These are phyloP conservation scores for Heliconius melpomene DNA, from an alignment of 1,140 invertebrate species.

Conservation along the genomic window DNA sequence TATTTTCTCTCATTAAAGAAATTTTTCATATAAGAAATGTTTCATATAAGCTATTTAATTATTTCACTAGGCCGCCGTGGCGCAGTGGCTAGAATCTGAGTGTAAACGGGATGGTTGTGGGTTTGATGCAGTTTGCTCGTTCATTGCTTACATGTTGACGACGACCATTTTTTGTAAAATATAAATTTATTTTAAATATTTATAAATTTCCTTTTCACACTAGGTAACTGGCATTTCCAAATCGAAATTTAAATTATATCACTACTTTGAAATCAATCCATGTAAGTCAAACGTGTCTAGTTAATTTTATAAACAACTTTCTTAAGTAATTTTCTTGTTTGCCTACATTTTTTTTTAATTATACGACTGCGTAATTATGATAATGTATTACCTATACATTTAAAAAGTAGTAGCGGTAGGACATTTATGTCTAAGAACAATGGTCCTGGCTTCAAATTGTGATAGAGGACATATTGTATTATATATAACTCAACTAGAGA, in stretches of 20 bases:
- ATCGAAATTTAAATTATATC: neutral
- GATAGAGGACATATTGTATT: too few species aligned
- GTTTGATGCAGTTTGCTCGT: neutral
- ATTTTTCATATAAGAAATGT: neutral
- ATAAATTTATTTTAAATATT: neutral
- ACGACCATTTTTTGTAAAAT: too few species aligned
- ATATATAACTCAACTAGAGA: neutral
- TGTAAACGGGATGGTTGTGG: neutral
- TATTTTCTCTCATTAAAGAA: neutral
- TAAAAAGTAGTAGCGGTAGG: neutral
- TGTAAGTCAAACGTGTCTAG: neutral
- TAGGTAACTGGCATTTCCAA: neutral
- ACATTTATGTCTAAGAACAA: neutral
- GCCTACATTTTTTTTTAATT: slow-evolving; percentile 3
- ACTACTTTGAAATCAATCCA: neutral
- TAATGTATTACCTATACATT: neutral
- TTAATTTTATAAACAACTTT: slow-evolving; percentile 5
- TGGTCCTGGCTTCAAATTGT: neutral
- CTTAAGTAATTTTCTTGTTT: slow-evolving; percentile 8
- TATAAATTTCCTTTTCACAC: neutral
- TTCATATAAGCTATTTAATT: neutral
- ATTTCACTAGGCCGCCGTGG: neutral
- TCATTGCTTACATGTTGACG: neutral
- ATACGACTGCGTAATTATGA: neutral
- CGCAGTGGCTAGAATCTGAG: neutral